Conservation (phyloP, 2,113 vertebrate genomes). For the Oryzias celebensis region DNA sequence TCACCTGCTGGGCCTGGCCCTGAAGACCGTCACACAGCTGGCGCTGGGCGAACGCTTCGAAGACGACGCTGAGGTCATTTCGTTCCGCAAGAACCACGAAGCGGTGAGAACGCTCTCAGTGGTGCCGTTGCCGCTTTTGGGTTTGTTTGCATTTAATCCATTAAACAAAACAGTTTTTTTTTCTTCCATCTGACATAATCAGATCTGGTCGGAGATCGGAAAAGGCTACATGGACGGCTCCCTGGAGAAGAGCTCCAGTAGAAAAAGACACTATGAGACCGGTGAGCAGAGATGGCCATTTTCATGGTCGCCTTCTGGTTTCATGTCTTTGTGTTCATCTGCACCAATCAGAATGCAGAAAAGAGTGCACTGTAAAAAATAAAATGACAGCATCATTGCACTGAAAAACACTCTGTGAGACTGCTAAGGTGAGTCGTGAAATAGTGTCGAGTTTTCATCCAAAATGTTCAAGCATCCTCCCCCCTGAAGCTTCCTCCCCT, state of each 20-base stretch:
- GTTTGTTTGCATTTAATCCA: too few species aligned
- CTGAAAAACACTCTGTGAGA: too few species aligned
- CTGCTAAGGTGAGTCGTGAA: too few species aligned
- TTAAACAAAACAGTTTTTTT: neutral
- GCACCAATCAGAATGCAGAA: too few species aligned
- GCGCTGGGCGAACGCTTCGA: constrained; percentile 87
- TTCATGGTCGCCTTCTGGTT: neutral
- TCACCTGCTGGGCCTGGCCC: constrained; percentile 91
- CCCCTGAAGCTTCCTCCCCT: too few species aligned
- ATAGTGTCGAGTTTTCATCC: too few species aligned
- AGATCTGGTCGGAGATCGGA: constrained; percentile 97
- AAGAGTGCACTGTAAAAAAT: too few species aligned
- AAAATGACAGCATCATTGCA: too few species aligned
- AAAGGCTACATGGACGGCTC: constrained; percentile 95
- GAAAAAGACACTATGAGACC: constrained; percentile 87
- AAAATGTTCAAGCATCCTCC: too few species aligned
- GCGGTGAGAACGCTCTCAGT: constrained; percentile 73
- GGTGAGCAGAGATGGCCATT: constrained; percentile 70
- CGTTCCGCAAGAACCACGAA: constrained; percentile 91
- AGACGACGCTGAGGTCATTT: constrained; percentile 85
- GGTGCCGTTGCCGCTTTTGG: too few species aligned
- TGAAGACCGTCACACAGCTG: constrained; percentile 90
- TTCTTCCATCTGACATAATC: neutral
- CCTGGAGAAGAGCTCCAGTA: constrained; percentile 87
- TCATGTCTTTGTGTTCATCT: neutral